Base-by-base conservation (phyloP, 2,113 vertebrate species). In the Egretta garzetta region DNA sequence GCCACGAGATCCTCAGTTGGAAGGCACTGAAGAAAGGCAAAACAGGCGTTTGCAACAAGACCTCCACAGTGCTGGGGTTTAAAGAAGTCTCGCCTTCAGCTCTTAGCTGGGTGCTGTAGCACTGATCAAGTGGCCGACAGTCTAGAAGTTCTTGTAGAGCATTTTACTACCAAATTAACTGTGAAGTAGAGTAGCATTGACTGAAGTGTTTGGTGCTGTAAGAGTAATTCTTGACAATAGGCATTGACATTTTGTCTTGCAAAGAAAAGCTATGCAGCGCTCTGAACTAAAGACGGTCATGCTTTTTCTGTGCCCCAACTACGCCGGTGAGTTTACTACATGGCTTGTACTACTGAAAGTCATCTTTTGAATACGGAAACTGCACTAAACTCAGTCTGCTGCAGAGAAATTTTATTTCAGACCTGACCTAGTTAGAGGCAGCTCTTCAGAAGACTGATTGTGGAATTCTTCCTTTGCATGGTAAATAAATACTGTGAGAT, bases 311-410 rank as follows among this genome's bases (percentile, higher is more conserved):
- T 82, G 84, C 81, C 91, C 89, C 55, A 58, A 35, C 73, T 79
- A 37, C 74, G 63, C 68, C 55, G 8, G 2, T 75, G 71, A 50
- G 60, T 96, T 96, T 96, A 94, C 91, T 92, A 84, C 64, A 72
- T 30, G 80, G 64, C 82, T 96, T 95, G 88, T 96, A 98, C 97
- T 97, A 98, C 97, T 98, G 97, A 97, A 97, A 95, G 94, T 94
- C 92, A 96, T 80, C 91, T 64, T 97, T 49, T 87, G 87, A 89
- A 96, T 80, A 91, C 90, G 90, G 88, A 94, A 96, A 86, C 95
- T 96, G 97, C 94, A 96, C 94, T 96, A 95, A 97, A 76, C 60
- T 94, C 94, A 92, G 93, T 97, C 97, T 95, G 94, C 95, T 91
- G 83, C 89, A 96, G 85, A 93, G 88, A 92, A 96, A 67, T 87